Percentiles rank a stretch among this genome's conserved stretches.
phyloP scores from a whole-genome alignment of 2,113 vertebrate species.

The Dendrocopos noguchii region DNA sequence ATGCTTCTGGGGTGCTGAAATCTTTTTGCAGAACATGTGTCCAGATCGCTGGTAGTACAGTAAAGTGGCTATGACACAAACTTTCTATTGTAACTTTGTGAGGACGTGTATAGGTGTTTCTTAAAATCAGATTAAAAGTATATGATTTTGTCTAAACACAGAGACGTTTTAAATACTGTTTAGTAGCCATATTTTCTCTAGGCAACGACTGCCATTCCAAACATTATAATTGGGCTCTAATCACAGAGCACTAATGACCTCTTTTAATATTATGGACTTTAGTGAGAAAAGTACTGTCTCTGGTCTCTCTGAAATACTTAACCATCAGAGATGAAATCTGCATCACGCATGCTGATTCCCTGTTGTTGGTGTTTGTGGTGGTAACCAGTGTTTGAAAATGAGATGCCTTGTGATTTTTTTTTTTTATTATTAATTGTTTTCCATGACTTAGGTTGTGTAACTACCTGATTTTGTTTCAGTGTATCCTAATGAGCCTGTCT shows the following conservation, averaged over 20 bases:
- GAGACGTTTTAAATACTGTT: background rate
- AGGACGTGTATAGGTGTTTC: background rate
- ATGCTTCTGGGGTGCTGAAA: background rate
- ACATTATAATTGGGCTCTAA: background rate
- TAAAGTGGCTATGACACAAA: background rate
- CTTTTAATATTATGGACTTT: background rate
- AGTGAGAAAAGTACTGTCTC: background rate
- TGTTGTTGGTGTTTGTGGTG: conserved; percentile 2
- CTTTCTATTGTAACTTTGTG: background rate
- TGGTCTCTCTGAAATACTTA: background rate
- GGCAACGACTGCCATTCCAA: background rate
- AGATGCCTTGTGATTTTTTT: background rate
- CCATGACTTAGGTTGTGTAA: background rate
- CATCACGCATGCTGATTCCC: background rate
- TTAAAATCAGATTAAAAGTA: background rate
- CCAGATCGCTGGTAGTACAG: background rate
- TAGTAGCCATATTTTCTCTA: background rate
- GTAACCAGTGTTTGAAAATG: conserved; percentile 6
- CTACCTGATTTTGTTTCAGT: conserved; percentile 9
- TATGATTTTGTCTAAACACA: background rate
- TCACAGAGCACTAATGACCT: background rate
- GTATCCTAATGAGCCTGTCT: background rate
- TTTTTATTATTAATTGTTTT: background rate
- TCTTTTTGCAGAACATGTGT: background rate
- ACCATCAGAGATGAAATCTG: background rate